phyloP scores from a whole-genome alignment of 1,140 invertebrate species.

The Cydia amplana region DNA sequence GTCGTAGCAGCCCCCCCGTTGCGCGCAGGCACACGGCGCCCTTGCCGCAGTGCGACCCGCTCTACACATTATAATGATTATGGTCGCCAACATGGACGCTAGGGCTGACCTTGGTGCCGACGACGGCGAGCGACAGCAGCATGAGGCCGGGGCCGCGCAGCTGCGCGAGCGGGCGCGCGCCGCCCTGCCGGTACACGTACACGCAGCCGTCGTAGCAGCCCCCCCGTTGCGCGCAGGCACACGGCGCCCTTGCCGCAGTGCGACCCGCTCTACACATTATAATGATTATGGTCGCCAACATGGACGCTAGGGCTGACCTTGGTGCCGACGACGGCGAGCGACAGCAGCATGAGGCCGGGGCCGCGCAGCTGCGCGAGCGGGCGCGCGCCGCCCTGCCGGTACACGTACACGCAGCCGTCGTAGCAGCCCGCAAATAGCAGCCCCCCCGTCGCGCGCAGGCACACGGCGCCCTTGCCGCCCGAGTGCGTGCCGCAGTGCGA shows the following conservation, averaged over 20 bases:
- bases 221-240: constrained; percentile 49
- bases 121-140: constrained; percentile 82
- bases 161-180: constrained; percentile 76
- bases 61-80: too few species aligned
- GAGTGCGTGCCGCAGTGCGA: constrained; percentile 78
- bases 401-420: constrained; percentile 85
- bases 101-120: constrained; percentile 80
- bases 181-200: constrained; percentile 82
- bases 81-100: too few species aligned
- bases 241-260: too few species aligned
- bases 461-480: constrained; percentile 84
- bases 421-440: constrained; percentile 85
- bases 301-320: too few species aligned
- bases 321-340: constrained; percentile 81
- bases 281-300: too few species aligned
- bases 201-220: constrained; percentile 79
- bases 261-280: too few species aligned
- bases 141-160: constrained; percentile 83
- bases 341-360: constrained; percentile 83
- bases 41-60: too few species aligned
- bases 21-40: too few species aligned
- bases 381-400: constrained; percentile 76
- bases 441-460: constrained; percentile 80
- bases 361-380: constrained; percentile 82
- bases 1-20: constrained; percentile 2